phyloP scores from a whole-genome alignment of 2,888 invertebrate genomes.

The Griposia aprilina region DNA sequence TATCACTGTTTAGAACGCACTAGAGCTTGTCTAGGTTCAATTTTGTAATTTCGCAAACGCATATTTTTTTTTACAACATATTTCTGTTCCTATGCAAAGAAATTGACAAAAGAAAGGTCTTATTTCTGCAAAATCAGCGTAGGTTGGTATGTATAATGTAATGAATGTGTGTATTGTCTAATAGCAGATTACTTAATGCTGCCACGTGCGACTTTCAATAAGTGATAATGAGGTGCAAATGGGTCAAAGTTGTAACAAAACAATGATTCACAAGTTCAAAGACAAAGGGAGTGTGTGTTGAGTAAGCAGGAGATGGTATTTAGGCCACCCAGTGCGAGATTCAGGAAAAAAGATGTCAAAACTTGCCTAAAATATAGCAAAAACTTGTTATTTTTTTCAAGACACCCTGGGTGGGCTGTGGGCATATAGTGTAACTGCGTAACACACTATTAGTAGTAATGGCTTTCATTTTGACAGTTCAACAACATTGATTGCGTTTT shows the following conservation, averaged over 20 bases:
- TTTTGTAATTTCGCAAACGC: neutral
- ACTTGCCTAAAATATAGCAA: neutral
- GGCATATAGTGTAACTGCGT: too few relatives aligned
- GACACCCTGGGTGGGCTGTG: accelerated
- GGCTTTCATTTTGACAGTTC: too few relatives aligned
- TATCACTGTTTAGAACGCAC: constrained; percentile 9
- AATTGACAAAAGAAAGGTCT: neutral
- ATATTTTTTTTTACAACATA: neutral
- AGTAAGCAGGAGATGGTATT: neutral
- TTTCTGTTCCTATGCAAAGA: neutral
- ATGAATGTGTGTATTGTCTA: too few relatives aligned
- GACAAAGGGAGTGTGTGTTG: constrained; percentile 44
- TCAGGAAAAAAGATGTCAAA: neutral
- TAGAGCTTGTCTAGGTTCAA: neutral
- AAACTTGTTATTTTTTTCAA: neutral
- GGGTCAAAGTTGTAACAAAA: constrained; percentile 55
- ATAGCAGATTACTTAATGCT: constrained; percentile 9
- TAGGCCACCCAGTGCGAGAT: neutral
- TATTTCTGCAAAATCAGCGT: constrained; percentile 1
- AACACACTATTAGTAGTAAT: too few relatives aligned
- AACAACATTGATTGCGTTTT: too few relatives aligned
- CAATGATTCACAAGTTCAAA: constrained; percentile 59
- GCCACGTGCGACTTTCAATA: constrained; percentile 34
- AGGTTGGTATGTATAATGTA: too few relatives aligned
- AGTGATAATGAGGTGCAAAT: constrained; percentile 43